A percentile compares a stretch with the other conserved stretches of the same genome.
Evolutionary conservation across 2,113 vertebrate species (phyloP).

Genomic region (Brachyhypopomus gauderio): DNA sequence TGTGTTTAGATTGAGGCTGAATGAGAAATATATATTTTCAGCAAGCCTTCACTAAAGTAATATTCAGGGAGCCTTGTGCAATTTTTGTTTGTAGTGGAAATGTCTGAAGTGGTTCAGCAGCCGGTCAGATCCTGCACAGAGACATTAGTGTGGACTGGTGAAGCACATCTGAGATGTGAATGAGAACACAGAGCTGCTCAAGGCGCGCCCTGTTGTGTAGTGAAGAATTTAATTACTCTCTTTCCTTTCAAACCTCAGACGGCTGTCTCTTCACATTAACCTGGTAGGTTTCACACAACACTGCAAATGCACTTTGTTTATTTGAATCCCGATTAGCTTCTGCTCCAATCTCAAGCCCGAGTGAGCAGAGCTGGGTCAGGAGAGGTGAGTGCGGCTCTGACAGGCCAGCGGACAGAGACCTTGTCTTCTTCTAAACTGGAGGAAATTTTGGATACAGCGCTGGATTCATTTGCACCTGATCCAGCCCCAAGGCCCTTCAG

Average conservation of each 20-base stretch:
- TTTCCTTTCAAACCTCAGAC: background rate
- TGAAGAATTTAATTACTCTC: background rate
- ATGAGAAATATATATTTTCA: background rate
- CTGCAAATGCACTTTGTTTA: slow-evolving; percentile 1
- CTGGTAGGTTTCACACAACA: background rate
- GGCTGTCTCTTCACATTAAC: background rate
- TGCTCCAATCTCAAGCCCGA: slow-evolving; percentile 2
- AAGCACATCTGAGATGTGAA: too few species aligned
- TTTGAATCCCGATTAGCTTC: background rate
- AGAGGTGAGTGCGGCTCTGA: background rate
- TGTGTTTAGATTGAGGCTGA: background rate
- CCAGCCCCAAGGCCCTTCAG: slow-evolving; percentile 17
- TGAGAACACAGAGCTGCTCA: background rate
- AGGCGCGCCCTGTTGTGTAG: slow-evolving; percentile 21
- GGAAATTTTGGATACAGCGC: background rate
- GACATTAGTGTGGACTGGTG: too few species aligned
- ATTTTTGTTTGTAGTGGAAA: background rate
- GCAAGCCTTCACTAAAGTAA: too few species aligned
- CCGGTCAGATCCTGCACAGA: too few species aligned
- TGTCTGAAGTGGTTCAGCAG: too few species aligned
- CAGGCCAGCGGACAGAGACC: background rate
- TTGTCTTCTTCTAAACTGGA: background rate
- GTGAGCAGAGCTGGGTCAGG: background rate
- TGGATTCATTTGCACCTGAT: background rate
- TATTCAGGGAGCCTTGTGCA: background rate